Evolutionary conservation across 2,888 invertebrate species (phyloP).

Genomic region (Mycalesis mineus): DNA sequence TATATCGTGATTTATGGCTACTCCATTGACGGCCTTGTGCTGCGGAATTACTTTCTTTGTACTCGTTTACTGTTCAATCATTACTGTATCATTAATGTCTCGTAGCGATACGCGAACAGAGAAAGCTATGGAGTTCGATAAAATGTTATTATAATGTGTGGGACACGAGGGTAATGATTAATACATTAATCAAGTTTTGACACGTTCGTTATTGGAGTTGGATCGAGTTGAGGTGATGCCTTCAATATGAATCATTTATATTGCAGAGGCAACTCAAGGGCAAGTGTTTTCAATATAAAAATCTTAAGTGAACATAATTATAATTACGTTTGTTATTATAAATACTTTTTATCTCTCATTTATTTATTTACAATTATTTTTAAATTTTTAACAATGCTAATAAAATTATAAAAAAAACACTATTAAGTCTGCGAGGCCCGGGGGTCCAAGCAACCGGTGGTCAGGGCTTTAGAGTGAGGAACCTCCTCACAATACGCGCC

Average conservation of each 20-base stretch:
- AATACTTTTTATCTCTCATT: too few species aligned
- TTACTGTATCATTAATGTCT: conserved; percentile 2
- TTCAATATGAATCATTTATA: neutral
- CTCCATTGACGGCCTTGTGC: neutral
- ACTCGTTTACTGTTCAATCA: neutral
- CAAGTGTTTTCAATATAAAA: too few species aligned
- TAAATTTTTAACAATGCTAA: too few species aligned
- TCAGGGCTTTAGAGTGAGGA: too few species aligned
- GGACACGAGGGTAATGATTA: neutral
- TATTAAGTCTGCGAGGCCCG: too few species aligned
- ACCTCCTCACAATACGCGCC: too few species aligned
- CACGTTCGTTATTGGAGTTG: neutral
- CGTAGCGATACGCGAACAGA: neutral
- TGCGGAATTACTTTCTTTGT: conserved; percentile 1
- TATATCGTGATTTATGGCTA: neutral
- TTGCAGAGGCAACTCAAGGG: too few species aligned
- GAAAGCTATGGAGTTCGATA: neutral
- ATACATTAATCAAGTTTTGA: conserved; percentile 4
- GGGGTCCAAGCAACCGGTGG: too few species aligned
- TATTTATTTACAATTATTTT: too few species aligned
- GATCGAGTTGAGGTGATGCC: neutral
- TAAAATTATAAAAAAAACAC: too few species aligned
- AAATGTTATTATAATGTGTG: neutral
- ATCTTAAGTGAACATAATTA: too few species aligned
- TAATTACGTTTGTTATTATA: too few species aligned